These are phyloP conservation scores for Oscarella lobularis DNA, from an alignment of 37 sponge, comb jelly and placozoan species.

Conservation along the genomic window DNA sequence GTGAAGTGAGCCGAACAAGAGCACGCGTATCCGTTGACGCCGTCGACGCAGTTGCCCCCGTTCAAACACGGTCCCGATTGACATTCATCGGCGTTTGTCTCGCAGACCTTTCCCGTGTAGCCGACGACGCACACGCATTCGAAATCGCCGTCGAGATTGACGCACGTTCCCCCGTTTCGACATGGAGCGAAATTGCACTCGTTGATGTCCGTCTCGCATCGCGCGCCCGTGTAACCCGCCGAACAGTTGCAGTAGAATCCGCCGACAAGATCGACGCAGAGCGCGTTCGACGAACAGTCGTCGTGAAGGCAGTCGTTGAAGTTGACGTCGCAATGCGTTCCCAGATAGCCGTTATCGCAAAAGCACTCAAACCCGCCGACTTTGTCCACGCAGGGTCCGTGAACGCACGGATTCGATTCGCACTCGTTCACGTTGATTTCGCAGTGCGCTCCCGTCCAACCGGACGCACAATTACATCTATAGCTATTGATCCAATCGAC, in stretches of 20 bases:
- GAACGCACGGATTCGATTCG: not conserved
- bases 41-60: slow-evolving; percentile 2
- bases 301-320: slow-evolving; percentile 3
- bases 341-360: not conserved
- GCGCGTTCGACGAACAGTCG: slow-evolving; percentile 3
- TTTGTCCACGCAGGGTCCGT: not conserved
- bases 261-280: not conserved
- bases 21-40: not conserved
- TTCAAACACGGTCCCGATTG: not conserved
- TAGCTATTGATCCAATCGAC: slow-evolving; percentile 3
- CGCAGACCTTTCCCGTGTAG: slow-evolving; percentile 9
- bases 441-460: slow-evolving; percentile 4
- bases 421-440: not conserved
- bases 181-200: slow-evolving; percentile 10
- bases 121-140: not conserved
- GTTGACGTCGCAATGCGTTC: not conserved
- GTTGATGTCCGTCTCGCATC: slow-evolving; percentile 2
- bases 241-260: not conserved
- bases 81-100: slow-evolving; percentile 7
- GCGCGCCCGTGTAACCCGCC: not conserved
- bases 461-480: not conserved
- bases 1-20: not conserved
- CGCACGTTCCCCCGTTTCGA: not conserved
- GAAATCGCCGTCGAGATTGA: not conserved
- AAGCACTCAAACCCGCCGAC: not conserved